These are phyloP conservation scores for Drosophila emarginata DNA, from an alignment of 2,888 invertebrate genomes.

Conservation along the genomic window DNA sequence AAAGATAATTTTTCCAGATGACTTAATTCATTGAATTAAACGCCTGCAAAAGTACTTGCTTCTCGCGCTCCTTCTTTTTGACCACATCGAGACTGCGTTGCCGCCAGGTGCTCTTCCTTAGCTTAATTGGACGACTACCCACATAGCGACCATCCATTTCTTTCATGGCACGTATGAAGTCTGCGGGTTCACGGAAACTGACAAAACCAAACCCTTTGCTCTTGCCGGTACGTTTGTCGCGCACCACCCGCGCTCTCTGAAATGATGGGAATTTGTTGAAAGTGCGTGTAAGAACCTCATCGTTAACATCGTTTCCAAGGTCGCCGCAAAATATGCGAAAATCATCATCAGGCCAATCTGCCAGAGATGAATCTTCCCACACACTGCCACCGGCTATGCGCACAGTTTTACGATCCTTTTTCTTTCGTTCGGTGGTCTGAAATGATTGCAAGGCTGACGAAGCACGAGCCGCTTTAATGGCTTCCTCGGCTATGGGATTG, in stretches of 20 bases:
- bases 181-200: slow-evolving; percentile 98
- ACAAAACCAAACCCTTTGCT: slow-evolving; percentile 99
- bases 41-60: slow-evolving; percentile 88
- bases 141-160: slow-evolving; percentile 99
- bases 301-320: slow-evolving; percentile 99
- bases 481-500: slow-evolving; percentile 85
- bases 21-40: slow-evolving; percentile 74
- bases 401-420: slow-evolving; percentile 85
- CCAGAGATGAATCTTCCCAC: slow-evolving; percentile 97
- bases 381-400: slow-evolving; percentile 96
- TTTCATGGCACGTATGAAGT: slow-evolving; percentile 99
- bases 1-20: slow-evolving; percentile 31
- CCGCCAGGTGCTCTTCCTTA: slow-evolving; percentile 98
- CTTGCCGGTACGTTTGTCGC: slow-evolving; percentile 98
- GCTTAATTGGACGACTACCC: slow-evolving; percentile 98
- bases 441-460: slow-evolving; percentile 85
- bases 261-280: slow-evolving; percentile 97
- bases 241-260: slow-evolving; percentile 95
- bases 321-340: slow-evolving; percentile 99
- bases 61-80: slow-evolving; percentile 97
- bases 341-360: slow-evolving; percentile 99
- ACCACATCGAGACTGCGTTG: slow-evolving; percentile 96
- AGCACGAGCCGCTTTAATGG: slow-evolving; percentile 86
- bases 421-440: slow-evolving; percentile 84
- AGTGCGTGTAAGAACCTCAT: slow-evolving; percentile 97